Evolutionary conservation across 2,113 vertebrate genomes (phyloP), one percentile per base, ranked within the genome.

Genomic region (Periophthalmodon schlosseri): DNA sequence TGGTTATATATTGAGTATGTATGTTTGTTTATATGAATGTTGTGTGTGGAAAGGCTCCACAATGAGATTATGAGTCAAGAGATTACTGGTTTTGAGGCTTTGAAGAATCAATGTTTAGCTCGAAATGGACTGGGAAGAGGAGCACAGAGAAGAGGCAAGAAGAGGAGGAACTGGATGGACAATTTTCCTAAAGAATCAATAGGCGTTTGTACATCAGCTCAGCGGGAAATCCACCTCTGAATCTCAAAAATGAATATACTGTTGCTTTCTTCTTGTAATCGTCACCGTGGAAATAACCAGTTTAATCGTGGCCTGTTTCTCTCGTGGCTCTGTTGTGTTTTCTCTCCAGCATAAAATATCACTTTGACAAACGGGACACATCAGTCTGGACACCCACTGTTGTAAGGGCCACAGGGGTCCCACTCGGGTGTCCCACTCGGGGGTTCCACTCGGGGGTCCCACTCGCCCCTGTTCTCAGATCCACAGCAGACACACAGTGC

Each of bases 251-350:
- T 90, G 89, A 84, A 90, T 82, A 82, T 84, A 76, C 80, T 84
- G 86, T 90, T 84, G 90, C 87, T 92, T 91, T 92, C 68, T 91
- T 83, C 46, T 91, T 44, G 82, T 92, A 84, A 82, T 89, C 12
- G 80, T 90, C 84, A 80, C 84, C 73, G 90, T 91, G 90, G 88
- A 91, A 90, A 89, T 91, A 84, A 86, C 83, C 84, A 80, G 91
- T 90, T 92, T 89, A 87, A 88, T 80, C 73, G 89, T 91, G 91
- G 90, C 86, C 90, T 89, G 88, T 91, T 89, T 90, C 82, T 91
- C 87, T 91, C 33, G 89, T 91, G 87, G 84, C 83, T 90, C 87
- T 89, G 80, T 90, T 76, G 87, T 90, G 87, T 93, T 89, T 93
- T 87, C 91, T 89, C 80, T 91, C 86, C 86, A 89, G 89, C 87